phyloP scores from a whole-genome alignment of 2,797 vertebrate genomes.

The Acanthurus tractus region DNA sequence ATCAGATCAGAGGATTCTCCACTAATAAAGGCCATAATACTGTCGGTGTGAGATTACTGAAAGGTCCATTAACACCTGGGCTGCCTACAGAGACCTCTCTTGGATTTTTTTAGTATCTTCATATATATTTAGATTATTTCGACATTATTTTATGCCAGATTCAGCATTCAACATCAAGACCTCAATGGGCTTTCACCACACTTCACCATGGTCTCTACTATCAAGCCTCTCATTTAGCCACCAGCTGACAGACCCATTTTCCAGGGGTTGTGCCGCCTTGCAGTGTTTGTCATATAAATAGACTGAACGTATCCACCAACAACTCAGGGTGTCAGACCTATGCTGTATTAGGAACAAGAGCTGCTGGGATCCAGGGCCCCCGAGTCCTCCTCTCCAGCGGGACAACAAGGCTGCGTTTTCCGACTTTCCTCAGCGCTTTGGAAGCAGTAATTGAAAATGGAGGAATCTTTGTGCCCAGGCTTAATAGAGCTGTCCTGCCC shows the following conservation, averaged over 20 bases:
- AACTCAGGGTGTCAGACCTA: slow-evolving; percentile 47
- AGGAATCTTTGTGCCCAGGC: slow-evolving; percentile 75
- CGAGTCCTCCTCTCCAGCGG: slow-evolving; percentile 44
- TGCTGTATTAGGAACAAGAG: slow-evolving; percentile 65
- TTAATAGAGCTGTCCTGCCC: slow-evolving; percentile 81
- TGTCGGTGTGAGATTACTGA: background rate
- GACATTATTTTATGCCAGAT: slow-evolving; percentile 11
- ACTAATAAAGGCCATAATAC: background rate
- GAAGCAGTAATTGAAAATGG: slow-evolving; percentile 78
- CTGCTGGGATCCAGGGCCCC: slow-evolving; percentile 69
- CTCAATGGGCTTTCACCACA: background rate
- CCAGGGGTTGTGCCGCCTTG: slow-evolving; percentile 46
- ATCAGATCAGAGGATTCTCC: background rate
- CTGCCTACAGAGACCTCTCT: background rate
- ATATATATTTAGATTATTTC: slow-evolving; percentile 17
- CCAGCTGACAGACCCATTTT: slow-evolving; percentile 52
- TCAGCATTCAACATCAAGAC: slow-evolving; percentile 11
- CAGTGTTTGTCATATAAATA: slow-evolving; percentile 74
- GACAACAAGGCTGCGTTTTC: slow-evolving; percentile 71
- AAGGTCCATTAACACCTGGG: background rate
- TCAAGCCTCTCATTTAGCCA: slow-evolving; percentile 46
- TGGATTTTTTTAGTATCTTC: background rate
- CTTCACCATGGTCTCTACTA: slow-evolving; percentile 12
- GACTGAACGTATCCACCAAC: slow-evolving; percentile 66
- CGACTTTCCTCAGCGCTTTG: slow-evolving; percentile 59